These are phyloP conservation scores for Automeris io DNA, from an alignment of 2,888 invertebrate genomes.

Conservation along the genomic window DNA sequence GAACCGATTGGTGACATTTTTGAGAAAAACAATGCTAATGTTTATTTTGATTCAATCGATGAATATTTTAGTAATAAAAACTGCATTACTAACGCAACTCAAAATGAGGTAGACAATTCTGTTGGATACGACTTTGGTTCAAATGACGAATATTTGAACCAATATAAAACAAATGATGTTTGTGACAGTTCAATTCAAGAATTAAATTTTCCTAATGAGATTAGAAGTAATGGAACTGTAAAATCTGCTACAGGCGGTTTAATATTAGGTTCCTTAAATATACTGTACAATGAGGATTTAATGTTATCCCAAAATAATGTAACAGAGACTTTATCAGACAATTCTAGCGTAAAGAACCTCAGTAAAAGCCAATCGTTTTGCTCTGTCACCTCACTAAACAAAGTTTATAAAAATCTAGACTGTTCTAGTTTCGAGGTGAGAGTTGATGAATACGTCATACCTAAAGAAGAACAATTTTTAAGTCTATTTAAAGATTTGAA, in stretches of 20 bases:
- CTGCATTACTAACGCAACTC: neutral
- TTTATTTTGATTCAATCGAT: neutral
- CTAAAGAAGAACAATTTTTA: slow-evolving; percentile 30
- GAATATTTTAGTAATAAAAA: neutral
- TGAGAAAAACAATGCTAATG: neutral
- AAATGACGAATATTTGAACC: neutral
- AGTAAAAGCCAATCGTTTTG: slow-evolving; percentile 30
- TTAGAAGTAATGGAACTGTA: slow-evolving; percentile 6
- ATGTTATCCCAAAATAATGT: slow-evolving; percentile 14
- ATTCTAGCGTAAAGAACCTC: slow-evolving; percentile 17
- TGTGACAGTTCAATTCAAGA: neutral
- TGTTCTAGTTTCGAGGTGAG: slow-evolving; percentile 38
- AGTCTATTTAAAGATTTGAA: slow-evolving; percentile 31
- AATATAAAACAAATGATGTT: neutral
- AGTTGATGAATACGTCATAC: slow-evolving; percentile 27
- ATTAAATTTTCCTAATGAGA: slow-evolving; percentile 5
- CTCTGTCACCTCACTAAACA: slow-evolving; percentile 43
- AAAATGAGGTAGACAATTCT: neutral
- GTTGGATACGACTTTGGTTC: neutral
- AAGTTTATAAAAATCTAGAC: slow-evolving; percentile 54
- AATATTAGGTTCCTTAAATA: slow-evolving; percentile 42
- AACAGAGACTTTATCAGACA: slow-evolving; percentile 19
- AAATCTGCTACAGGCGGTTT: slow-evolving; percentile 28
- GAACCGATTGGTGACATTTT: too few species aligned
- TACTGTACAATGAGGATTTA: slow-evolving; percentile 41